Percentiles rank a stretch among this genome's conserved stretches.
Conservation (phyloP, 2,888 invertebrate genomes). For the Frankliniella intonsa region DNA sequence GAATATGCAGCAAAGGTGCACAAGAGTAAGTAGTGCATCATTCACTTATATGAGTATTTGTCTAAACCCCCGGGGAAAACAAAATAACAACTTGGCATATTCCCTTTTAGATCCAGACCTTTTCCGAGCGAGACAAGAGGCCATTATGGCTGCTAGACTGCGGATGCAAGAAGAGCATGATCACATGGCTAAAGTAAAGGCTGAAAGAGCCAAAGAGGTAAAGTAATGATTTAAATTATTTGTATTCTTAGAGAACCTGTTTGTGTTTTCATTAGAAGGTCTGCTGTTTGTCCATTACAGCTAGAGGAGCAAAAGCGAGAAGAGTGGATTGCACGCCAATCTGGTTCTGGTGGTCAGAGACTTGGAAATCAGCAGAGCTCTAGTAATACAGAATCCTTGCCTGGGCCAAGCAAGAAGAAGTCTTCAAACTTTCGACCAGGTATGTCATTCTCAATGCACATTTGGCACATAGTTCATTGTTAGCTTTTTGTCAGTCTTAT, state of each 20-base stretch:
- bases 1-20: neutral
- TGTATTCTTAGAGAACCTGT: neutral
- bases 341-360: neutral
- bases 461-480: too few species aligned
- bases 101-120: conserved; percentile 3
- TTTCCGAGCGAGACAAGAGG: neutral
- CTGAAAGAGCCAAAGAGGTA: neutral
- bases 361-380: neutral
- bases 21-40: neutral
- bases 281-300: neutral
- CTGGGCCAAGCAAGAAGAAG: conserved; percentile 7
- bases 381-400: neutral
- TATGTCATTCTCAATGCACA: neutral
- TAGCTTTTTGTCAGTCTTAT: too few species aligned
- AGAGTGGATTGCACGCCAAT: neutral
- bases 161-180: conserved; percentile 5
- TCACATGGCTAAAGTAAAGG: neutral
- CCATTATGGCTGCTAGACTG: neutral
- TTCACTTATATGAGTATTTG: neutral
- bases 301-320: conserved; percentile 2
- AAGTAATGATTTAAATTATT: neutral
- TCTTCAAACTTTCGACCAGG: neutral
- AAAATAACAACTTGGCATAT: too few species aligned
- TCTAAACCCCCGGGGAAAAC: too few species aligned
- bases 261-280: neutral